A percentile compares a stretch with the other conserved stretches of the same genome.
phyloP scores from a whole-genome alignment of 2,113 vertebrate genomes.

The Micronycteris hirsuta region DNA sequence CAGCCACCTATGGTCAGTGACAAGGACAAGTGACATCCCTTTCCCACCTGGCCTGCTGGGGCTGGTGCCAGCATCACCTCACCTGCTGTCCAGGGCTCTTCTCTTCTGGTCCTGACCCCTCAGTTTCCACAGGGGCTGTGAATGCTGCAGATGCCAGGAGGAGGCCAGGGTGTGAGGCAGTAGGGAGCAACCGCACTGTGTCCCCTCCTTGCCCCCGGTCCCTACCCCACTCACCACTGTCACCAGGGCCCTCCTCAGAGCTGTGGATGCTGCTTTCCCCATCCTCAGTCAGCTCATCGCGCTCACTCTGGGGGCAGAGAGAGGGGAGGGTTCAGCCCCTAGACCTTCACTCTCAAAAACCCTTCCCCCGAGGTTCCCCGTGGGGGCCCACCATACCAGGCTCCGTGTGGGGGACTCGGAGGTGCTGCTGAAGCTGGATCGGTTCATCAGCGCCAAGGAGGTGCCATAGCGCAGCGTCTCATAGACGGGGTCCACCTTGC shows the following conservation, averaged over 20 bases:
- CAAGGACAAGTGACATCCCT: neutral
- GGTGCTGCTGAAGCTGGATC: constrained; percentile 91
- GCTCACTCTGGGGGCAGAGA: constrained; percentile 69
- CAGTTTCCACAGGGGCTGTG: constrained; percentile 14
- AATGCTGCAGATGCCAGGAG: constrained; percentile 40
- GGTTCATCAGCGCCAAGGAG: constrained; percentile 90
- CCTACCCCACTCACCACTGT: constrained; percentile 67
- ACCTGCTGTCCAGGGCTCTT: constrained; percentile 76
- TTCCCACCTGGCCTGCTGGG: neutral
- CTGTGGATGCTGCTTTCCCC: constrained; percentile 82
- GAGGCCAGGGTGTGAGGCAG: neutral
- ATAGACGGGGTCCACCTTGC: constrained; percentile 88
- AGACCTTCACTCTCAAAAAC: neutral
- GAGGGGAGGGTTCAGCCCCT: neutral
- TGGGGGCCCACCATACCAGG: constrained; percentile 81
- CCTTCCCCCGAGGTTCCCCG: neutral
- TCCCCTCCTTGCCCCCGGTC: neutral
- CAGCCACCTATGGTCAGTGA: neutral
- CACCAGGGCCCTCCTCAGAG: constrained; percentile 77
- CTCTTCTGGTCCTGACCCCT: constrained; percentile 61
- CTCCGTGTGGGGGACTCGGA: constrained; percentile 91
- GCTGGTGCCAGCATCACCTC: neutral
- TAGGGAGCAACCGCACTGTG: fast-evolving
- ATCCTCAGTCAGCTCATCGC: constrained; percentile 85
- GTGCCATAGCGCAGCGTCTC: constrained; percentile 91